A percentile compares a stretch with the other conserved stretches of the same genome.
Conservation (phyloP, 2,797 vertebrate genomes). For the Antennarius maculatus region DNA sequence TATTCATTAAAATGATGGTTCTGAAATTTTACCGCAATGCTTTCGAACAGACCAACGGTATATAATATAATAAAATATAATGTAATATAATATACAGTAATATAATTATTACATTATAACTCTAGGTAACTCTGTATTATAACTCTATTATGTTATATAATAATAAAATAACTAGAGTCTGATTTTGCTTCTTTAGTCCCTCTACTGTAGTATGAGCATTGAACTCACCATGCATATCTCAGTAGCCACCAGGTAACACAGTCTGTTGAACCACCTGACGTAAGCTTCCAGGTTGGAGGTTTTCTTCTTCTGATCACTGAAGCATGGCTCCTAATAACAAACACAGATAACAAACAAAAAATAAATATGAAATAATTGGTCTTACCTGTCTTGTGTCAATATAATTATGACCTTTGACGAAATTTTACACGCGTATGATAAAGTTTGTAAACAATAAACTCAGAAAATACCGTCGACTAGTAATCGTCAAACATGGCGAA, state of each 20-base stretch:
- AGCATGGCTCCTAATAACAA: slow-evolving; percentile 82
- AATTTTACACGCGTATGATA: fast-evolving
- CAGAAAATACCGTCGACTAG: fast-evolving
- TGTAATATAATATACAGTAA: too few species aligned
- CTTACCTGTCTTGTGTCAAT: slow-evolving; percentile 57
- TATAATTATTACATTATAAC: too few species aligned
- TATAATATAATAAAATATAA: too few species aligned
- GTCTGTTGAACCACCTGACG: slow-evolving; percentile 96
- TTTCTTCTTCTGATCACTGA: slow-evolving; percentile 89
- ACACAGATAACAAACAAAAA: not conserved
- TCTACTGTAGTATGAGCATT: slow-evolving; percentile 3
- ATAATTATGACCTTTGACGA: not conserved
- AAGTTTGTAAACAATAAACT: slow-evolving; percentile 21
- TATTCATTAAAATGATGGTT: not conserved
- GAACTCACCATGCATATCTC: slow-evolving; percentile 94
- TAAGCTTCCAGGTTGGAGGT: slow-evolving; percentile 94
- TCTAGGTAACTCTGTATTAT: too few species aligned
- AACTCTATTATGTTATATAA: not conserved
- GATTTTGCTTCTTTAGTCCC: too few species aligned
- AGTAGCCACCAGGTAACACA: slow-evolving; percentile 91
- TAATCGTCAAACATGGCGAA: slow-evolving; percentile 70
- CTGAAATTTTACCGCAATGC: not conserved
- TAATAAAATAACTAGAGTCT: too few species aligned
- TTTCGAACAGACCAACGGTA: too few species aligned
- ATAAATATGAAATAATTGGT: fast-evolving